A percentile compares a stretch with the other conserved stretches of the same genome.
Conservation (phyloP, 2,113 vertebrate genomes). For the Aviceda subcristata region DNA sequence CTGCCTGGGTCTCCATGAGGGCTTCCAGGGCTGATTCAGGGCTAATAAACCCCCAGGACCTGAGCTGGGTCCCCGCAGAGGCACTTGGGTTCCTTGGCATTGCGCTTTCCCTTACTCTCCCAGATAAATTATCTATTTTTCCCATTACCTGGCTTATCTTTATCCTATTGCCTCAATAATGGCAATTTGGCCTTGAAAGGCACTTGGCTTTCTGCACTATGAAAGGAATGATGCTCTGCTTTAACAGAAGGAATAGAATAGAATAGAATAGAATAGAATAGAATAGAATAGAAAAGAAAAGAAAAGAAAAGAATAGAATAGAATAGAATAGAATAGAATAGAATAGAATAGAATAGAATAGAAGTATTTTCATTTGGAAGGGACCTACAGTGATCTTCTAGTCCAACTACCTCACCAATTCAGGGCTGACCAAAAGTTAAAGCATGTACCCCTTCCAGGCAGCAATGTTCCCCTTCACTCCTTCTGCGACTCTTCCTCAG, state of each 20-base stretch:
- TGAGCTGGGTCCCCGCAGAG: not conserved
- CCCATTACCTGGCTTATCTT: not conserved
- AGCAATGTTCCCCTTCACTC: not conserved
- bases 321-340: not conserved
- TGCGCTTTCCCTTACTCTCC: not conserved
- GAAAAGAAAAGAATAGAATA: not conserved
- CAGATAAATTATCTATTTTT: too few relatives aligned
- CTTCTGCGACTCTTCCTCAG: not conserved
- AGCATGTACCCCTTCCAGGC: not conserved
- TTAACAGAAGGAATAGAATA: not conserved
- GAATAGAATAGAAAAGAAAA: too few relatives aligned
- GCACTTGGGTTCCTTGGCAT: rapidly evolving
- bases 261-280: not conserved
- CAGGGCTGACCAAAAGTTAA: not conserved
- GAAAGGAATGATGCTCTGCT: not conserved
- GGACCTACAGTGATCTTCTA: not conserved
- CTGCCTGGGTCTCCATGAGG: not conserved
- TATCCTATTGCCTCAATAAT: not conserved
- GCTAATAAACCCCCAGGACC: not conserved
- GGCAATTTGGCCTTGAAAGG: not conserved
- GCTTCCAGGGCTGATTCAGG: not conserved
- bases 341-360: not conserved
- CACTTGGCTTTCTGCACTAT: not conserved
- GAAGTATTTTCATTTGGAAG: not conserved
- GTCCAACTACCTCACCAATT: not conserved